Percentiles rank a stretch among this genome's conserved stretches.
Conservation (phyloP, 2,888 invertebrate genomes). For the Scaptomyza reducta region DNA sequence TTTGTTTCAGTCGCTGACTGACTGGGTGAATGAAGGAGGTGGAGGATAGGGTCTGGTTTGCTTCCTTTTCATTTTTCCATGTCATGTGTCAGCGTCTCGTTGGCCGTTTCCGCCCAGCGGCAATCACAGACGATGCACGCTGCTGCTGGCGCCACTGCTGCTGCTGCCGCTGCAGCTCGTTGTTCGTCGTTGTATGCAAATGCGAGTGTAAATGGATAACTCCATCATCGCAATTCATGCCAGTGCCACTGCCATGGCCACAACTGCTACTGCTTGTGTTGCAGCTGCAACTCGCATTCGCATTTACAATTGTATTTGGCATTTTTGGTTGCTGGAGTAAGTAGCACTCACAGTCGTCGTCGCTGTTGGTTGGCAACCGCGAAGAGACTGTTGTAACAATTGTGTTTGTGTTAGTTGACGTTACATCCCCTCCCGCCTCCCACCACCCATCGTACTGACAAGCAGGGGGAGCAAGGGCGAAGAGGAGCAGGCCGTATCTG, state of each 20-base stretch:
- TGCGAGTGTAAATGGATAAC: slow-evolving; percentile 80
- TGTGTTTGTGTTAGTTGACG: slow-evolving; percentile 62
- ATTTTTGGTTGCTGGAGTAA: slow-evolving; percentile 28
- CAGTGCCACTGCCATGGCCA: slow-evolving; percentile 29
- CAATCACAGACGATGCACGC: slow-evolving; percentile 71
- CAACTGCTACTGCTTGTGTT: slow-evolving; percentile 21
- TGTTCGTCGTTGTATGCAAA: slow-evolving; percentile 68
- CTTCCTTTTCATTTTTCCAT: slow-evolving; percentile 79
- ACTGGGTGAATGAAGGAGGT: slow-evolving; percentile 5
- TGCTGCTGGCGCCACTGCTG: background rate
- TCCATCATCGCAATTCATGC: slow-evolving; percentile 80
- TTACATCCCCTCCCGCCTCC: slow-evolving; percentile 11
- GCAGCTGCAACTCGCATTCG: slow-evolving; percentile 35
- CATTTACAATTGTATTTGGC: slow-evolving; percentile 36
- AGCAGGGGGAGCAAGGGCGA: background rate
- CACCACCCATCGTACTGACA: slow-evolving; percentile 8
- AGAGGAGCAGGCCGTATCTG: slow-evolving; percentile 27
- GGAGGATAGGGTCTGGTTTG: slow-evolving; percentile 7
- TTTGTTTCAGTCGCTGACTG: slow-evolving; percentile 51
- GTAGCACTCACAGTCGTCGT: slow-evolving; percentile 19
- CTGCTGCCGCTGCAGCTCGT: background rate
- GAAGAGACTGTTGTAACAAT: slow-evolving; percentile 71
- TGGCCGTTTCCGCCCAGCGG: slow-evolving; percentile 72
- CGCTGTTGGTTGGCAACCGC: slow-evolving; percentile 54
- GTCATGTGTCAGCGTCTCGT: slow-evolving; percentile 80